Evolutionary conservation across 2,113 vertebrate species (phyloP).

Genomic region (Sylvilagus bachmani): DNA sequence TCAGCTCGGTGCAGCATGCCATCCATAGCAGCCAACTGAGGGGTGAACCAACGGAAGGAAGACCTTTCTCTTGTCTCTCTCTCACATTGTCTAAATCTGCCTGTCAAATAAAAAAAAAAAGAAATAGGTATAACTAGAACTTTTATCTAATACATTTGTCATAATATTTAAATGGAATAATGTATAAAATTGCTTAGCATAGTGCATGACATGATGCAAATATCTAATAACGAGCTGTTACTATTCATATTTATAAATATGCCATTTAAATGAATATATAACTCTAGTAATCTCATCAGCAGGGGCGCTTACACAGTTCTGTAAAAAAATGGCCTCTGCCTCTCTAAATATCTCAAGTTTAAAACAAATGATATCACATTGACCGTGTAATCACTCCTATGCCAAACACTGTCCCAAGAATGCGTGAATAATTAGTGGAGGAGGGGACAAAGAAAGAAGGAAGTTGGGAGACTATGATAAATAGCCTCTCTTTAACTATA

Average conservation of each 20-base stretch:
- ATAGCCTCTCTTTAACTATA: background rate
- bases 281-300: background rate
- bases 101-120: no score
- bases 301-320: background rate
- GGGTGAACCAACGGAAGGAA: no score
- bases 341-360: background rate
- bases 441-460: background rate
- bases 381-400: background rate
- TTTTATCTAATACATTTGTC: background rate
- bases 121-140: no score
- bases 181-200: background rate
- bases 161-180: background rate
- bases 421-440: background rate
- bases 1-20: no score
- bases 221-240: background rate
- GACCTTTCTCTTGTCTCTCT: no score
- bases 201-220: background rate
- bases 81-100: no score
- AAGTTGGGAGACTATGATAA: background rate
- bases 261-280: background rate
- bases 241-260: slow-evolving; percentile 11
- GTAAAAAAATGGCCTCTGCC: background rate
- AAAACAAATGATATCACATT: background rate
- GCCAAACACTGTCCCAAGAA: background rate
- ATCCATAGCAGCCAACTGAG: no score